These are phyloP conservation scores for Notechis scutatus DNA, from an alignment of 2,113 vertebrate species.

Conservation along the genomic window DNA sequence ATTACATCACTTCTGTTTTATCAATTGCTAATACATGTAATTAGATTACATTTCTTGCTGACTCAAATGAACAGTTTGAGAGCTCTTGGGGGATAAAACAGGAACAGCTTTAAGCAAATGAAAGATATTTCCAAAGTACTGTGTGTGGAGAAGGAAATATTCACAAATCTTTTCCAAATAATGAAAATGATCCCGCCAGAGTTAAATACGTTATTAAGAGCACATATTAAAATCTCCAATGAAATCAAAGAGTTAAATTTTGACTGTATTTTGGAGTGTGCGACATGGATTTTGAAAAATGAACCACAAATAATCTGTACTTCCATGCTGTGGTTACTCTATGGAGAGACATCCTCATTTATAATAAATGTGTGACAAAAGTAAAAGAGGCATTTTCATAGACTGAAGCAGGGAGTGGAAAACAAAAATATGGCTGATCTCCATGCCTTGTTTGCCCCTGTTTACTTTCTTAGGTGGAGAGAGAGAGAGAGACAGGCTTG, in stretches of 20 bases:
- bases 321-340: background rate
- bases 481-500: background rate
- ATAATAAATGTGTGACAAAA: background rate
- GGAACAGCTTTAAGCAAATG: constrained; percentile 9
- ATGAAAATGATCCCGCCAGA: background rate
- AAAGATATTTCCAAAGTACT: background rate
- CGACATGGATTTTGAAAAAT: background rate
- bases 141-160: background rate
- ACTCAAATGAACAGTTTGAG: background rate
- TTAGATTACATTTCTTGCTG: background rate
- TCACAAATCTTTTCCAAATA: background rate
- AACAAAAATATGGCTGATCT: background rate
- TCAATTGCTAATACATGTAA: background rate
- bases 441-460: background rate
- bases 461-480: background rate
- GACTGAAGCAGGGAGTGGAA: background rate
- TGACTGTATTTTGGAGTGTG: background rate
- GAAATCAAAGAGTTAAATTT: background rate
- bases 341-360: background rate
- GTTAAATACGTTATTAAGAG: background rate
- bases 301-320: background rate
- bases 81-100: background rate
- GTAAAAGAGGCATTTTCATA: background rate
- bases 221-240: background rate
- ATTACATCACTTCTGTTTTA: constrained; percentile 8